These are phyloP conservation scores for Eustalomyia histrio DNA, from an alignment of 2,888 invertebrate species.

Conservation along the genomic window DNA sequence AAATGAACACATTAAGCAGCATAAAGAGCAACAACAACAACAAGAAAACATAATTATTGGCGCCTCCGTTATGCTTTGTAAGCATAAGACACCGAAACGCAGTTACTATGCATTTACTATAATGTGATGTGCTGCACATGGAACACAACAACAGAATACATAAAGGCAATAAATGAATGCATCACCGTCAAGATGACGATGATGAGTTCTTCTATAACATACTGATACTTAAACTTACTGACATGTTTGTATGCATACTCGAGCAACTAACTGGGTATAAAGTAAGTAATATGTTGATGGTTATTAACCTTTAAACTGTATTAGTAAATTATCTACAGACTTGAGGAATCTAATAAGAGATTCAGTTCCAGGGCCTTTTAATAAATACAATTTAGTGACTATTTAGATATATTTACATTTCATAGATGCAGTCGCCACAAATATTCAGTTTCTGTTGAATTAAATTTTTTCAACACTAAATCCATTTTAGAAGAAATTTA, in stretches of 20 bases:
- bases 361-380: too few relatives aligned
- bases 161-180: not conserved
- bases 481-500: too few relatives aligned
- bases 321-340: too few relatives aligned
- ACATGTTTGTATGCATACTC: not conserved
- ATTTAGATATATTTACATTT: too few relatives aligned
- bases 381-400: too few relatives aligned
- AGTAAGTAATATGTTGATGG: not conserved
- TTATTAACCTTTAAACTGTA: not conserved
- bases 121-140: not conserved
- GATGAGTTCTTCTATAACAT: not conserved
- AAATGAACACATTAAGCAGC: not conserved
- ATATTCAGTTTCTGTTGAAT: too few relatives aligned
- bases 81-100: conserved; percentile 51
- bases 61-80: conserved; percentile 67
- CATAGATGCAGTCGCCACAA: too few relatives aligned
- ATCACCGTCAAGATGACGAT: not conserved
- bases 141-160: not conserved
- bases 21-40: not conserved
- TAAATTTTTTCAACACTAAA: too few relatives aligned
- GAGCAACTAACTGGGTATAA: not conserved
- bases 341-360: too few relatives aligned
- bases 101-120: conserved; percentile 26
- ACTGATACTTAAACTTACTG: not conserved
- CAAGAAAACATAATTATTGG: conserved; percentile 62